These are phyloP conservation scores for Terebella lapidaria DNA, from an alignment of 2,888 invertebrate species.

Conservation along the genomic window DNA sequence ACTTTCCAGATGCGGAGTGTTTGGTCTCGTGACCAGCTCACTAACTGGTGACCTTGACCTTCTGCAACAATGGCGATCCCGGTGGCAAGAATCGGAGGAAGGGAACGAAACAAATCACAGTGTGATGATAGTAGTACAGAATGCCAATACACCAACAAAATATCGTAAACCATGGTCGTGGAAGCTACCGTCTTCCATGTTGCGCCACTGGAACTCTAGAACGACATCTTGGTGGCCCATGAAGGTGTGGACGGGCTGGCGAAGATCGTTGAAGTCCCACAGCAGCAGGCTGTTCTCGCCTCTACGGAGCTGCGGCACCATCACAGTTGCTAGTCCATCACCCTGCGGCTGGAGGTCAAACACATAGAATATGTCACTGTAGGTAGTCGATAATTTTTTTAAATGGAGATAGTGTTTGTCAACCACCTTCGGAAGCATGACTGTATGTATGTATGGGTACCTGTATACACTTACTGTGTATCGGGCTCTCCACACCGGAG, in stretches of 20 bases:
- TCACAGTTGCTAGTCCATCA: slow-evolving; percentile 83
- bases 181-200: slow-evolving; percentile 49
- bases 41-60: slow-evolving; percentile 61
- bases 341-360: slow-evolving; percentile 71
- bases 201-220: slow-evolving; percentile 90
- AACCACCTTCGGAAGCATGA: too few relatives aligned
- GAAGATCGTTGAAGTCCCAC: slow-evolving; percentile 61
- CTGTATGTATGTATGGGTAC: too few relatives aligned
- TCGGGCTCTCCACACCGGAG: slow-evolving; percentile 78
- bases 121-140: too few relatives aligned
- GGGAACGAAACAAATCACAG: too few relatives aligned
- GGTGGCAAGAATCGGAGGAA: too few relatives aligned
- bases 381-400: too few relatives aligned
- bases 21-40: slow-evolving; percentile 94
- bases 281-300: slow-evolving; percentile 78
- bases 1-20: slow-evolving; percentile 85
- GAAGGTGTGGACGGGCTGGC: slow-evolving; percentile 77
- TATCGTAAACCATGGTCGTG: background rate
- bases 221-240: slow-evolving; percentile 93
- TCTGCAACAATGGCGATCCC: background rate
- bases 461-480: slow-evolving; percentile 69
- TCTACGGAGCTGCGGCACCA: slow-evolving; percentile 82
- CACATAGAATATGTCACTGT: too few relatives aligned
- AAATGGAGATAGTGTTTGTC: too few relatives aligned
- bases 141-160: background rate